A percentile compares a stretch with the other conserved stretches of the same genome.
These are phyloP conservation scores for Mus spicilegus DNA, from an alignment of 2,113 vertebrate genomes.

Conservation along the genomic window DNA sequence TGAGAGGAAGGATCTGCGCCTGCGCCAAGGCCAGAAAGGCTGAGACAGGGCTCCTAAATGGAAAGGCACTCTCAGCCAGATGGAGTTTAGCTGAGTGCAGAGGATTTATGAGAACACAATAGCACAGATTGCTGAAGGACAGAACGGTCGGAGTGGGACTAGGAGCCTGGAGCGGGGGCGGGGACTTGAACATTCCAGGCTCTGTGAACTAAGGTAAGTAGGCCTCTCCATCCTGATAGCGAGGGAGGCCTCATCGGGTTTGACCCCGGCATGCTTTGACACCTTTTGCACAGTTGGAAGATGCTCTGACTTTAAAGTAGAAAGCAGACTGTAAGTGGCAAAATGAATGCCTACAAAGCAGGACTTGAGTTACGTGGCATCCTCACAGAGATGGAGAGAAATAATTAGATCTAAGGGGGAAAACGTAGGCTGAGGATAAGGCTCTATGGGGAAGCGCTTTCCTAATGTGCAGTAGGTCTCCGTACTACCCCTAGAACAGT, in stretches of 20 bases:
- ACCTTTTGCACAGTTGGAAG: neutral
- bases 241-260: neutral
- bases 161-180: neutral
- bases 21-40: neutral
- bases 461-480: neutral
- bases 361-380: neutral
- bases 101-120: neutral
- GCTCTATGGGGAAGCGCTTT: neutral
- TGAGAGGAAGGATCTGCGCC: neutral
- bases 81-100: conserved; percentile 10
- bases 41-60: neutral
- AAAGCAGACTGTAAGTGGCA: neutral
- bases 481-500: too few relatives aligned
- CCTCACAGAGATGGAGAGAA: neutral
- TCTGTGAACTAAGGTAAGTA: neutral
- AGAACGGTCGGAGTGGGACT: neutral
- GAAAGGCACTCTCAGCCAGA: neutral
- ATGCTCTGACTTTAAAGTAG: neutral
- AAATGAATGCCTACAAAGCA: neutral
- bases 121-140: neutral
- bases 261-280: neutral
- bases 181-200: neutral
- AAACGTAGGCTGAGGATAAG: neutral
- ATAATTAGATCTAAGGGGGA: neutral
- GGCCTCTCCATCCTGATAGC: neutral